Conservation (phyloP, 1,140 invertebrate genomes). For the Drosophila repletoides region DNA sequence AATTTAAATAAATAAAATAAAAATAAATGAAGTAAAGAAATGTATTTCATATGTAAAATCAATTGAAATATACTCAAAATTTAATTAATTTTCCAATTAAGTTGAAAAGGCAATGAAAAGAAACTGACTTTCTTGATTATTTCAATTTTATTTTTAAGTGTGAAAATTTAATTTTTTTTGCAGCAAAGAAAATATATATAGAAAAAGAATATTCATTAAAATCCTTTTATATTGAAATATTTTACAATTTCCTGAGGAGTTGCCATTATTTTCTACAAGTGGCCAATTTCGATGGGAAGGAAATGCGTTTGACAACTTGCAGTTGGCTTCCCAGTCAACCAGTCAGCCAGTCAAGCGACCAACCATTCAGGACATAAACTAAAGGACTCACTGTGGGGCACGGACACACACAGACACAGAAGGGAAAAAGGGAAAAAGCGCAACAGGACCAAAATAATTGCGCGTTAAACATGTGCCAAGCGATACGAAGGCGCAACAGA, state of each 20-base stretch:
- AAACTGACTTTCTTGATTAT: no score
- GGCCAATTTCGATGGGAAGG: conserved; percentile 15
- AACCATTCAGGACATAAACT: conserved; percentile 5
- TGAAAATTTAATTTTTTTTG: no score
- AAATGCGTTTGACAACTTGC: conserved; percentile 29
- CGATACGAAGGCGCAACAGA: conserved; percentile 48
- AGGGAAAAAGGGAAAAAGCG: conserved; percentile 65
- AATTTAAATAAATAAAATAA: background rate
- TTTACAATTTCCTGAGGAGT: background rate
- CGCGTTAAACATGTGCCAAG: conserved; percentile 78
- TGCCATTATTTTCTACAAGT: conserved; percentile 9
- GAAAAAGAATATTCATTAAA: no score
- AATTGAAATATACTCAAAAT: background rate
- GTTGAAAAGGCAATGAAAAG: no score
- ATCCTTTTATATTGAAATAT: background rate
- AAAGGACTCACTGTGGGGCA: conserved; percentile 16
- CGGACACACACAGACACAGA: conserved; percentile 21
- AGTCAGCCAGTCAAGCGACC: no score
- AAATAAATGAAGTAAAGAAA: background rate
- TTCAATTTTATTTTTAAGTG: no score
- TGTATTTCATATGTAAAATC: background rate
- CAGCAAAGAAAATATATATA: no score
- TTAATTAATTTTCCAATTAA: no score
- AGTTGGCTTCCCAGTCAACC: conserved; percentile 19
- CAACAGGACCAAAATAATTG: conserved; percentile 80